Conservation (phyloP, 2,797 vertebrate genomes). For the Artibeus lituratus region DNA sequence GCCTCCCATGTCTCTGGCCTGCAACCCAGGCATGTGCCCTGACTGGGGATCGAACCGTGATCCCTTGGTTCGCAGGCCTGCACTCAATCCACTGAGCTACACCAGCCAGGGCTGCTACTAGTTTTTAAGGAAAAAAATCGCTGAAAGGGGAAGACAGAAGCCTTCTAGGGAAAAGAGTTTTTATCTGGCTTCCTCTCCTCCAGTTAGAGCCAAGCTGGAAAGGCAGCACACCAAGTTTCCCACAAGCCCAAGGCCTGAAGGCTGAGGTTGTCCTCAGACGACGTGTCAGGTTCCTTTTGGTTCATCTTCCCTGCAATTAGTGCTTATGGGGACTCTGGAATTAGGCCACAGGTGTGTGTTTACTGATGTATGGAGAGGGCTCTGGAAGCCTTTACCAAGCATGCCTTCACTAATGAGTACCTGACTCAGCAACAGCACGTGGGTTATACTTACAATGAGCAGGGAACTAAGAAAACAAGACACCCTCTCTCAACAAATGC, state of each 20-base stretch:
- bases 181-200: background rate
- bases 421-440: background rate
- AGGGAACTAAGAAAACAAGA: conserved; percentile 44
- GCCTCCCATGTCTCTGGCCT: no score
- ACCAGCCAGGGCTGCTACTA: conserved; percentile 37
- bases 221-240: background rate
- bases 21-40: no score
- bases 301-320: conserved; percentile 36
- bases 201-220: background rate
- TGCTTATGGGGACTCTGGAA: conserved; percentile 19
- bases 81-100: no score
- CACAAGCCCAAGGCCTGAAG: background rate
- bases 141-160: background rate
- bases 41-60: no score
- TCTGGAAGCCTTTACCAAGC: conserved; percentile 42
- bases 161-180: background rate
- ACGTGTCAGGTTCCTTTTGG: background rate
- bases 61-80: no score
- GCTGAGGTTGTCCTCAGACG: background rate
- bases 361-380: conserved; percentile 6
- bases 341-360: conserved; percentile 17
- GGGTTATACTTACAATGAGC: conserved; percentile 1
- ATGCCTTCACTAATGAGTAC: conserved; percentile 38
- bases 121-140: conserved; percentile 16
- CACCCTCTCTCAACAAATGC: background rate